Evolutionary conservation across 2,797 vertebrate species (phyloP).

Genomic region (Trematomus bernacchii): DNA sequence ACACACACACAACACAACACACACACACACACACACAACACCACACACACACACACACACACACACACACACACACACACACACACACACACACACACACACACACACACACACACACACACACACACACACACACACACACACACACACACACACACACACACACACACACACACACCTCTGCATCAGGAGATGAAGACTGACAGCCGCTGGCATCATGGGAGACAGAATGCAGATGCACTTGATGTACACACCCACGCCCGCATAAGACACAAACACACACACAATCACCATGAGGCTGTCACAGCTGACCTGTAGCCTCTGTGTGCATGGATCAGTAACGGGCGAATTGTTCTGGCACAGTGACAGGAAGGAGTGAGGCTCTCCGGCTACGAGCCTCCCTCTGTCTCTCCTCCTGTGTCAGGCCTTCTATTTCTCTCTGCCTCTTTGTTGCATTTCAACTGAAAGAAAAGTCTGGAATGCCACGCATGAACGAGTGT

Average conservation of each 20-base stretch:
- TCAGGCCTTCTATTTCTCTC: conserved; percentile 21
- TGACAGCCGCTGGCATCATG: conserved; percentile 54
- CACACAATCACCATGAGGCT: conserved; percentile 41
- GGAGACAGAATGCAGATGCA: conserved; percentile 67
- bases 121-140: neutral
- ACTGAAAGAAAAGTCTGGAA: conserved; percentile 47
- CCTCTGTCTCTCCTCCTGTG: conserved; percentile 9
- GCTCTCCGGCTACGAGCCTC: conserved; percentile 58
- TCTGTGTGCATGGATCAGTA: conserved; percentile 70
- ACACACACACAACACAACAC: neutral
- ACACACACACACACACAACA: neutral
- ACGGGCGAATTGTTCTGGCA: conserved; percentile 61
- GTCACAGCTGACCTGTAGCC: conserved; percentile 73
- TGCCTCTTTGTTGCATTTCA: conserved; percentile 46
- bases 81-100: neutral
- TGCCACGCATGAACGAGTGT: conserved; percentile 15
- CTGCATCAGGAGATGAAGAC: conserved; percentile 41
- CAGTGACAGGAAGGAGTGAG: conserved; percentile 68
- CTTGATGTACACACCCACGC: conserved; percentile 30
- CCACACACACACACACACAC: neutral
- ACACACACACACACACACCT: neutral
- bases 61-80: neutral
- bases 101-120: neutral
- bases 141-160: conserved; percentile 1
- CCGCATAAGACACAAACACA: conserved; percentile 28